Evolutionary conservation across 2,113 vertebrate genomes (phyloP).

Genomic region (Rhinolophus ferrumequinum): DNA sequence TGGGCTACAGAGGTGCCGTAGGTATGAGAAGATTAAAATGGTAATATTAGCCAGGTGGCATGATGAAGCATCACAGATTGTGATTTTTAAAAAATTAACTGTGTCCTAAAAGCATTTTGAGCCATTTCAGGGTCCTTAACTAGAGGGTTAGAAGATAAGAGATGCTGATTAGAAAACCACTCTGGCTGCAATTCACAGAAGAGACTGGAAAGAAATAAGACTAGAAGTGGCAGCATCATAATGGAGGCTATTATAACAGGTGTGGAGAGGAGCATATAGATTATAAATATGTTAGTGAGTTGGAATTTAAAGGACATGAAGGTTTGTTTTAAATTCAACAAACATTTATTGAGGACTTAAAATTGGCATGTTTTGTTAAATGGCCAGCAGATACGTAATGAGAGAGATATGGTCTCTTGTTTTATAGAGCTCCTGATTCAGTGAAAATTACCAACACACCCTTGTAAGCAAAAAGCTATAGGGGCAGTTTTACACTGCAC

Average conservation of each 20-base stretch:
- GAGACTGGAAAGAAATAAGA: background rate
- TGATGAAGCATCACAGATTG: background rate
- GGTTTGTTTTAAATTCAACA: conserved; percentile 31
- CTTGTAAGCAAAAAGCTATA: background rate
- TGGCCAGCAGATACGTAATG: background rate
- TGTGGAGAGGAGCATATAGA: background rate
- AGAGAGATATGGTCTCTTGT: background rate
- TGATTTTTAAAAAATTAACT: background rate
- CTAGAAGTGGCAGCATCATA: background rate
- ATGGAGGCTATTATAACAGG: background rate
- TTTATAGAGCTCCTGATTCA: background rate
- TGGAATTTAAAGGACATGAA: background rate
- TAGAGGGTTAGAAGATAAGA: background rate
- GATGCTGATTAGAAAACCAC: background rate
- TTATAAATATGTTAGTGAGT: background rate
- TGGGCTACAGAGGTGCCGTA: background rate
- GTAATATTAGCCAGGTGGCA: background rate
- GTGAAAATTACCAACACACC: background rate
- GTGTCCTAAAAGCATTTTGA: background rate
- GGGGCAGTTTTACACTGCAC: background rate
- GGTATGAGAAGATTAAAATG: background rate
- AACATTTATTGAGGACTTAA: background rate
- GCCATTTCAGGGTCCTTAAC: background rate
- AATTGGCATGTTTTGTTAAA: background rate
- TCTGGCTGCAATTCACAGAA: background rate